These are phyloP conservation scores for Watsonalla cultraria DNA, from an alignment of 2,888 invertebrate species.

Conservation along the genomic window DNA sequence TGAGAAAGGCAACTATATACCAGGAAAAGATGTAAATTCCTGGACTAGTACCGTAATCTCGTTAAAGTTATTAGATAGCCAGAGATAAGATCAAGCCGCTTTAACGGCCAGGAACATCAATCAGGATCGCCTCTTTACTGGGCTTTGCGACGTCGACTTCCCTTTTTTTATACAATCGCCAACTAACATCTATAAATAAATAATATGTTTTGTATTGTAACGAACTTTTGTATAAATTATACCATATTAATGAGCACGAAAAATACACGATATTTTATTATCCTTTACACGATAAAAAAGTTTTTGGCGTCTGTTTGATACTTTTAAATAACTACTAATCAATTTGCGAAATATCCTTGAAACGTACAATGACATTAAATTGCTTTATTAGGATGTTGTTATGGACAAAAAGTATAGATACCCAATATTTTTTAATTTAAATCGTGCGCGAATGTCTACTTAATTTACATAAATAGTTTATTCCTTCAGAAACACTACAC, in stretches of 20 bases:
- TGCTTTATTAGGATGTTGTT: conserved; percentile 23
- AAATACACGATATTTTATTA: neutral
- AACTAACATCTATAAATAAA: neutral
- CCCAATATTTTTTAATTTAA: no score
- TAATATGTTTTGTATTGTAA: neutral
- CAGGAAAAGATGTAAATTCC: conserved; percentile 51
- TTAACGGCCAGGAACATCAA: conserved; percentile 62
- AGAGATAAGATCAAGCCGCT: conserved; percentile 55
- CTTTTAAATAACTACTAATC: conserved; percentile 15
- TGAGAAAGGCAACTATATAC: conserved; percentile 7
- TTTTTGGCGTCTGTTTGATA: conserved; percentile 3
- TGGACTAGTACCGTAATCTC: conserved; percentile 61
- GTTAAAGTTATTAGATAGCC: conserved; percentile 61
- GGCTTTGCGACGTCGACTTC: conserved; percentile 37
- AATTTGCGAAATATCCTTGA: conserved; percentile 31
- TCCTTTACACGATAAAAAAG: neutral
- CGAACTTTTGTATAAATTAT: neutral
- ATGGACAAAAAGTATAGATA: neutral
- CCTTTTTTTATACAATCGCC: conserved; percentile 24
- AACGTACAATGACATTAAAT: conserved; percentile 37
- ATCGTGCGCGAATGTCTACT: no score
- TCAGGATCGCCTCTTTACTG: conserved; percentile 46
- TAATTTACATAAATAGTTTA: no score
- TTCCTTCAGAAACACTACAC: no score
- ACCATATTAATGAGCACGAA: no score